phyloP scores from a whole-genome alignment of 1,140 invertebrate species.

The Musca domestica region DNA sequence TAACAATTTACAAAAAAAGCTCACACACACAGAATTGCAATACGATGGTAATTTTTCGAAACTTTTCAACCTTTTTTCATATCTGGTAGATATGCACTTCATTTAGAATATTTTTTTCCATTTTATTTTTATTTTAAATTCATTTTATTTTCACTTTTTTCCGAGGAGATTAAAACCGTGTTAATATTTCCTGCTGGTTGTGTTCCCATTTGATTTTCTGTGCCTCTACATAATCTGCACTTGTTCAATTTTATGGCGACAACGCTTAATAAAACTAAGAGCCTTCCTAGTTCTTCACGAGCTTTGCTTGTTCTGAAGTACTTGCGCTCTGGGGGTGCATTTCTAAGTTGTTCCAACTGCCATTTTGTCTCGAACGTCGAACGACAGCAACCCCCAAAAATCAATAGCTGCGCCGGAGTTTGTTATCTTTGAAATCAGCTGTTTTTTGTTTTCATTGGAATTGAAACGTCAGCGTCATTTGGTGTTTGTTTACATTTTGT shows the following conservation, averaged over 20 bases:
- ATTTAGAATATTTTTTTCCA: too few relatives aligned
- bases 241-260: neutral
- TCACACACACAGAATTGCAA: too few relatives aligned
- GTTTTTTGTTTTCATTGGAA: neutral
- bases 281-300: too few relatives aligned
- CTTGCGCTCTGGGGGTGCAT: constrained; percentile 13
- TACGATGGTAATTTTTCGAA: too few relatives aligned
- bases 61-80: too few relatives aligned
- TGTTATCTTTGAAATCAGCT: neutral
- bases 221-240: constrained; percentile 4
- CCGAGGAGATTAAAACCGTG: too few relatives aligned
- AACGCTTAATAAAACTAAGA: too few relatives aligned
- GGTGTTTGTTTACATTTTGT: neutral
- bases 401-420: constrained; percentile 22
- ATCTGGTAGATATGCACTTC: too few relatives aligned
- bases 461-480: neutral
- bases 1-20: too few relatives aligned
- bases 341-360: neutral
- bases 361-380: neutral
- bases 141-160: too few relatives aligned
- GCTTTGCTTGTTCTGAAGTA: constrained; percentile 2
- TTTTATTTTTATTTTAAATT: too few relatives aligned
- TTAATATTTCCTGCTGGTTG: too few relatives aligned
- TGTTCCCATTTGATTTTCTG: neutral
- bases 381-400: constrained; percentile 6